Base-by-base conservation (phyloP, 2,888 invertebrate species). In the Drosophila quasianomalipes region DNA sequence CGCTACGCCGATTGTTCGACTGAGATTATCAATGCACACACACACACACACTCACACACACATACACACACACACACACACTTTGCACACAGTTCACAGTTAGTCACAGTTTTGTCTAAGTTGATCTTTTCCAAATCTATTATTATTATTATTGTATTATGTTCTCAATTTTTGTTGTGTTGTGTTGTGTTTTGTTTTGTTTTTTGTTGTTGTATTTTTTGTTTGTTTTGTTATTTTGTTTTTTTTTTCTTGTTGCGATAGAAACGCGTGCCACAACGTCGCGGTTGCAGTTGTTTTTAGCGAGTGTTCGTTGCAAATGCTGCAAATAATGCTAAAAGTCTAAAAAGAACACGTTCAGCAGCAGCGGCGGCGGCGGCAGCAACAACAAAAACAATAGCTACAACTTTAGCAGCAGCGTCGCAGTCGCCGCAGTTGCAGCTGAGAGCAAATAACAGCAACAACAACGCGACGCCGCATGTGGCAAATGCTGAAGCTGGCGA, bases 261-360 rank as follows among this genome's bases (percentile, higher is more conserved):
- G 88, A 85, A 91, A 92, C 92, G 92, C 92, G 92, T 92, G 92
- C 92, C 92, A 92, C 92, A 92, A 92, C 92, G 88, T 92, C 92
- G 91, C 92, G 92, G 92, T 89, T 92, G 92, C 92, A 92, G 92
- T 92, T 92, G 92, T 92, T 91, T 92, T 88, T 91, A 91, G 92
- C 92, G 92, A 92, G 92, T 92, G 92, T 88, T 92, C 92, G 91
- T 91, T 92, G 92, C 92, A 92, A 91, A 89, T 91, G 91, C 91
- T 89, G 92, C 92, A 92, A 92, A 90, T 91, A 91, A 85, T 88
- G 91, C 92, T 91, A 91, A 92, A 92, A 92, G 92, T 92, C 92
- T 92, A 87, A 87, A 87, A 87, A 91, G 91, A 87, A 87, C 87
- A 87, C 87, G 87, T 87, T 89, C 87, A 87, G 85, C 88, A 66